Base-by-base conservation (phyloP, 2,888 invertebrate genomes). In the Phyllotreta cruciferae region DNA sequence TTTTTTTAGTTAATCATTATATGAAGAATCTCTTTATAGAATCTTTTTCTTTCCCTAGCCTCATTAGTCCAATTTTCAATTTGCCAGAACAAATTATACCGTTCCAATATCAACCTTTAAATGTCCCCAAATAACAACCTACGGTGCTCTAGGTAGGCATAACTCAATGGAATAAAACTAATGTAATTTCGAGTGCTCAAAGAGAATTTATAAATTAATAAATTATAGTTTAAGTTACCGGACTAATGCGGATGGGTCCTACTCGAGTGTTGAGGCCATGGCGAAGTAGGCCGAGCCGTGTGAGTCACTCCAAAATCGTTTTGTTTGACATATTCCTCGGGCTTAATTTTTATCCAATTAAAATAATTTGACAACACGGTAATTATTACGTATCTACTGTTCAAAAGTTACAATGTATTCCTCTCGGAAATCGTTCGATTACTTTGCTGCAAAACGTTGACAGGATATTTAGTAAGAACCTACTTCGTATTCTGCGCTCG, bases 221-320 rank as follows among this genome's bases (percentile, higher is more conserved):
- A 47, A 47, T 6, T 35, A 35, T 5, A 10, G 8, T 5, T 7
- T 35, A 35, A 10, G 7, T 49, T 11, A 7, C 49, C 49, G 8
- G 49, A 49, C 49, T 49, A 49, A 49, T 35, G n/a, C 35, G 35
- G 35, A 38, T 35, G 41, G 49, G 35, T 36, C 41, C 39, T 11
- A 35, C 42, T 58, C 41, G 50, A 50, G 36, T 34, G 39, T 49
- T 10, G 34, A 50, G 39, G 50, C 50, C 35, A 42, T 36, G 10
- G 42, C 34, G 52, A 60, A 60, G 60, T 60, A 47, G 60, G 60
- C 13, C 60, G 49, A 11, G 11, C 36, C 60, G 52, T 60, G 60
- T 60, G 60, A 60, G 14, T 60, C 60, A 60, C 44, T 42, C 44
- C 42, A 14, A 52, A 52, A 52, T 8, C 44, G 41, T 58, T 58